Base-by-base conservation (phyloP, 2,888 invertebrate species). In the Salpingus planirostris region DNA sequence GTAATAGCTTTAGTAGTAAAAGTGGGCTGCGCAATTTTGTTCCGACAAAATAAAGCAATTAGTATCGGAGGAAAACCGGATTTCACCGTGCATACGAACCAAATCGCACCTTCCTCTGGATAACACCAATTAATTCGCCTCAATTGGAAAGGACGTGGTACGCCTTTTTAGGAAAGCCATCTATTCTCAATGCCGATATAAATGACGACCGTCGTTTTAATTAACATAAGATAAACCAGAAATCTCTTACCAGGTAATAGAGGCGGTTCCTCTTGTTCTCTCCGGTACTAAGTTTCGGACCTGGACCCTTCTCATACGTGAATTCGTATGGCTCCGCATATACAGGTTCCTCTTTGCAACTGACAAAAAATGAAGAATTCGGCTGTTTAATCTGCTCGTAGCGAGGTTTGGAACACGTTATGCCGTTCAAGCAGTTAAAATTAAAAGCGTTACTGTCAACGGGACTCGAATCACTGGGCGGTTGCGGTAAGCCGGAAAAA, bases 261-360 rank as follows among this genome's bases (percentile, higher is more conserved):
- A 68, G 55, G 46, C 63, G 65, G 38, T 57, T 59, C 37, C 57
- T 47, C 21, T 53, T 48, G 27, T 46, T 46, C 15, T 40, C 40
- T 27, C 38, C 36, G 21, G 27, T 33, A 24, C 23, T 7, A 6
- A 24, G 7, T 29, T 43, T 43, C 18, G 34, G 40, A 29, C 42
- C 45, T 31, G 44, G 51, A 11, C 23, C 27, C 10, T 10, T 11
- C n/a, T n/a, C n/a, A n/a, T n/a, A n/a, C n/a, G n/a, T n/a, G 13
- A 23, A 18, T 32, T 60, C 58, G 52, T 65, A 74, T 0, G 78
- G 78, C 44, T 74, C 75, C 42, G 77, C 77, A 50, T 78, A 78
- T 13, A 78, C 73, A 44, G 74, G 77, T 44, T 77, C 76, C 14
- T 68, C 59, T 15, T 15, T 13, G 21, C 52, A 57, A 11, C 44